Evolutionary conservation across 2,888 invertebrate genomes (phyloP), one percentile per base, ranked within the genome.

Genomic region (Tholera decimalis): DNA sequence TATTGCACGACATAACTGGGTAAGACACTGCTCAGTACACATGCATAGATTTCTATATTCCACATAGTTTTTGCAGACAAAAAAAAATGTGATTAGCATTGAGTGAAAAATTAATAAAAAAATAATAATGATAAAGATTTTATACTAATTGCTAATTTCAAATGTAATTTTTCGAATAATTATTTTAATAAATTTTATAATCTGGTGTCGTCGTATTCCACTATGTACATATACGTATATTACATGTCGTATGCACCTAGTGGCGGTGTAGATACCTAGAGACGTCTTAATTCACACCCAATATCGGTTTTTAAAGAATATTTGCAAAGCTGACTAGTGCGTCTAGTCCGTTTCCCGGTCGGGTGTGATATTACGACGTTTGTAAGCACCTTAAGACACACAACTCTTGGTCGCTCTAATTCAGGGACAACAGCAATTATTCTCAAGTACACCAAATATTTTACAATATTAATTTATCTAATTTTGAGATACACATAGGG

Each of bases 141-240:
- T 53, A 68, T 49, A 56, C 65, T 75, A 69, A 67, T 77, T 73
- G 65, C 81, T 85, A 87, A 87, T 88, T 84, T 83, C 82, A 82
- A 83, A 65, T 78, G 77, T 83, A 79, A 80, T 76, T 72, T 73
- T 28, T 80, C 62, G 67, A 80, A 81, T 80, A 77, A 57, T 69
- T 65, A 54, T 77, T 83, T 76, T 30, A 70, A 84, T 81, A 82
- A 83, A 81, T 84, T 86, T 81, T 79, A 75, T 77, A 82, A 82
- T 85, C 82, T 80, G 84, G 77, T 84, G 76, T 79, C 75, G 58
- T 75, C 77, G 67, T 74, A 66, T 73, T 85, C 85, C 89, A 86
- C 87, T 88, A 86, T 87, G 87, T 89, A 90, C 89, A 90, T 83
- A 85, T 80, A 85, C 57, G 69, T 79, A 77, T 79, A 74, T 83